Evolutionary conservation across 2,888 invertebrate species (phyloP), one percentile per base, ranked within the genome.

Genomic region (Bursaphelenchus okinawaensis): DNA sequence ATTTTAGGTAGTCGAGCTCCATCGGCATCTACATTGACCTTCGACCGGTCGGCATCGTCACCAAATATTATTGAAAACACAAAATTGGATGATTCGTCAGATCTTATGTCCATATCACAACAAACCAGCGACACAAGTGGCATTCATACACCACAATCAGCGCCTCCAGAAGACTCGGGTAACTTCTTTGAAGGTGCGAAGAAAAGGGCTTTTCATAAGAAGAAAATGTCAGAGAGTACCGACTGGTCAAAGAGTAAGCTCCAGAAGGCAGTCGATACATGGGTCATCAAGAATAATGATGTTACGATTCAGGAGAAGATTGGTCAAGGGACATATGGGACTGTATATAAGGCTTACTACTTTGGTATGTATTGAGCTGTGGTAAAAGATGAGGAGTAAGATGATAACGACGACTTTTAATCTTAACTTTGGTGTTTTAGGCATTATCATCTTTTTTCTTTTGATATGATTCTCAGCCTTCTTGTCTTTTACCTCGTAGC

Each of bases 261-360:
- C 20, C 57, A 57, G 19, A 54, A 6, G 20, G 56, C 66, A 1
- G 59, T 63, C n/a, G 80, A 79, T 54, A 80, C 80, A 58, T 81
- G 81, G 81, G 81, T 80, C 62, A 77, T 81, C 50, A 22, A 55
- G 7, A 22, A 59, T 54, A 59, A 58, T 54, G 58, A 61, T 26
- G 67, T 76, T 3, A 58, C 50, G 19, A 67, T 67, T 26, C 66
- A 68, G 12, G 63, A 65, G 29, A 86, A 94, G 74, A 95, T 98
- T 80, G 98, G 98, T 0, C 93, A 94, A 0, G 98, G 96, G 19
- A 93, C 94, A 57, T 99, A 96, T 85, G 98, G 98, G 76, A 98
- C 96, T 0, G 98, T 98, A 4, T 96, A 91, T 85, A 91, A 93
- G 83, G 96, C 94, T 28, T 31, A 67, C 26, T 76, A 75, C 40